phyloP scores from a whole-genome alignment of 2,888 invertebrate genomes.

The Lycocerus yunnanus region DNA sequence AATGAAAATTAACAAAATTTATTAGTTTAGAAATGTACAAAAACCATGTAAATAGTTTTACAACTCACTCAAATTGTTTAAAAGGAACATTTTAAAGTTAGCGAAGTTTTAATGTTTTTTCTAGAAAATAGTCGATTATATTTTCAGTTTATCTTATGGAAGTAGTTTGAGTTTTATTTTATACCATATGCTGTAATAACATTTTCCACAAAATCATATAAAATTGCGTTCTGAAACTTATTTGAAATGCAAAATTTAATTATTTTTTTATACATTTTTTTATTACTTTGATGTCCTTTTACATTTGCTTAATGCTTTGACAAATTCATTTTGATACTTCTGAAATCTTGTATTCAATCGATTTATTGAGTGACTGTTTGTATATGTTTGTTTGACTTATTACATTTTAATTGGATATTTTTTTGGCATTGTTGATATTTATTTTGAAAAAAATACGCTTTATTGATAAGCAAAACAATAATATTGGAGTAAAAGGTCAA shows the following conservation, averaged over 20 bases:
- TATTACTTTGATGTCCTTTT: neutral
- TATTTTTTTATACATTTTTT: neutral
- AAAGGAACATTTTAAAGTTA: neutral
- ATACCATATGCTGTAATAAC: neutral
- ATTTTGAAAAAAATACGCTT: neutral
- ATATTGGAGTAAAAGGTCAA: neutral
- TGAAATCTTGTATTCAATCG: neutral
- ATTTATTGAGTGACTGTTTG: neutral
- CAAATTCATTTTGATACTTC: neutral
- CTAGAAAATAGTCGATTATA: neutral
- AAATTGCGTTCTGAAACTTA: neutral
- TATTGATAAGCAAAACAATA: too few species aligned
- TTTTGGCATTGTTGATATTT: neutral
- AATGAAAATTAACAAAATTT: neutral
- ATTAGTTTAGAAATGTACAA: too few species aligned
- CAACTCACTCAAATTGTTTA: neutral
- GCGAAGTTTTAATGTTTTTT: neutral
- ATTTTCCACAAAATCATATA: neutral
- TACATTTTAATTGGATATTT: neutral
- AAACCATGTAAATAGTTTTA: too few species aligned
- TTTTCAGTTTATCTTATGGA: neutral
- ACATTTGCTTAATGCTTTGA: neutral
- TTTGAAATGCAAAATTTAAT: neutral
- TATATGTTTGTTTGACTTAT: neutral
- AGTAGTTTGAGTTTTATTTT: neutral